Evolutionary conservation across 2,797 vertebrate species (phyloP), one percentile per base, ranked within the genome.

Genomic region (Austrolebias charrua): DNA sequence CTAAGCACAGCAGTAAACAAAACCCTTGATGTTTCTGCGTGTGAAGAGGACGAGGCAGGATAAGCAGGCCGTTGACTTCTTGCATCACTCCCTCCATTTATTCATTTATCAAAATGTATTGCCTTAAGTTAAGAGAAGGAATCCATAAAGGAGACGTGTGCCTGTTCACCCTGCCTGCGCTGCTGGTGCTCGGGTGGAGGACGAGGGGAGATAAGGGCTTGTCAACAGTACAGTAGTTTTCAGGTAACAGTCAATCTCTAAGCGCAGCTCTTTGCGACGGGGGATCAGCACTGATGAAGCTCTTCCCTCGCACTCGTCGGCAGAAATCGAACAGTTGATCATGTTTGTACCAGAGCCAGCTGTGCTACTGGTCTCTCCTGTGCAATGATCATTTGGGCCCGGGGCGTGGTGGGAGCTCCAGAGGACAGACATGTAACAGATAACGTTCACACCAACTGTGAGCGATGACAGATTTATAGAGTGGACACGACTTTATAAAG

Each of bases 311-410:
- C 68, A 57, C 75, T 81, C 68, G 71, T 73, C 70, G 78, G 84
- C 85, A 73, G 67, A 40, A 40, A 40, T 4, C 75, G 73, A 79
- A 86, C 89, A 90, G 90, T 91, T 90, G 90, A 90, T 92, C 89
- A 86, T 15, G 86, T 92, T 90, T 73, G 86, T 91, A 92, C 89
- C 87, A 91, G 89, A 87, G 85, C 84, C 82, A 89, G 87, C 87
- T 69, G 76, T 69, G 78, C 84, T 82, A 71, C 71, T 58, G 69
- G 82, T 86, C 76, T 60, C 75, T 86, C 60, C 83, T 77, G 80
- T 84, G 77, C 75, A 71, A 71, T 63, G 75, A 79, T 12, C 59
- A 49, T 74, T 63, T 63, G 78, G 63, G 63, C 71, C 76, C 20
- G 12, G 16, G 68, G 51, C 14, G 20, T 38, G 48, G 55, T 56